phyloP scores from a whole-genome alignment of 1,140 invertebrate genomes.

The Tetranychus urticae region DNA sequence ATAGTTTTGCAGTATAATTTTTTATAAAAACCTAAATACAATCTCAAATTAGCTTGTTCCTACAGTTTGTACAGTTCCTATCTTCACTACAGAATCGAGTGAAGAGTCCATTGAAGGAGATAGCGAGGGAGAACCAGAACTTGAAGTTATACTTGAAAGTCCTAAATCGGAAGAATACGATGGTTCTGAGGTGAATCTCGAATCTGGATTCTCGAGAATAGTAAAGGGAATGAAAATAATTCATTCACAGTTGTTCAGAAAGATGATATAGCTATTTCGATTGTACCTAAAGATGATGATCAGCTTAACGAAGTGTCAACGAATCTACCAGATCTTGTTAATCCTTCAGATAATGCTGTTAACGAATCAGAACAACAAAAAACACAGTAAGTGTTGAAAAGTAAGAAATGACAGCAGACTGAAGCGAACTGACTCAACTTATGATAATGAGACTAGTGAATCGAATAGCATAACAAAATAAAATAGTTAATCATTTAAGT shows the following conservation, averaged over 20 bases:
- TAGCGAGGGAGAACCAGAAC: slow-evolving; percentile 48
- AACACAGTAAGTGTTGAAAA: neutral
- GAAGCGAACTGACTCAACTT: neutral
- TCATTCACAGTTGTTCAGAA: slow-evolving; percentile 1
- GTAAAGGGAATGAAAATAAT: slow-evolving; percentile 5
- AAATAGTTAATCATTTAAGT: neutral
- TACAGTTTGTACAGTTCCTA: slow-evolving; percentile 15
- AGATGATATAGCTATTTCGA: neutral
- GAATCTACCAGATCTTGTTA: neutral
- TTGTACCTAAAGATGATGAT: too few species aligned
- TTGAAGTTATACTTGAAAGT: slow-evolving; percentile 63
- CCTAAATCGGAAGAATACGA: slow-evolving; percentile 20
- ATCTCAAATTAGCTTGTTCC: neutral
- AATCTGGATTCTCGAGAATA: neutral
- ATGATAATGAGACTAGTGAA: neutral
- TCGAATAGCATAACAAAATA: neutral
- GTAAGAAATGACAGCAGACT: neutral
- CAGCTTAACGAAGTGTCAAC: neutral
- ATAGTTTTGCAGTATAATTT: too few species aligned
- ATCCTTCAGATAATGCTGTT: neutral
- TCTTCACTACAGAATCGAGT: slow-evolving; percentile 5
- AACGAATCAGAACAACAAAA: too few species aligned
- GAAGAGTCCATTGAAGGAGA: slow-evolving; percentile 32
- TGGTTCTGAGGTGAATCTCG: too few species aligned
- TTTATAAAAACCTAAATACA: slow-evolving; percentile 1